These are phyloP conservation scores for Synanthedon formicaeformis DNA, from an alignment of 2,888 invertebrate species.

Conservation along the genomic window DNA sequence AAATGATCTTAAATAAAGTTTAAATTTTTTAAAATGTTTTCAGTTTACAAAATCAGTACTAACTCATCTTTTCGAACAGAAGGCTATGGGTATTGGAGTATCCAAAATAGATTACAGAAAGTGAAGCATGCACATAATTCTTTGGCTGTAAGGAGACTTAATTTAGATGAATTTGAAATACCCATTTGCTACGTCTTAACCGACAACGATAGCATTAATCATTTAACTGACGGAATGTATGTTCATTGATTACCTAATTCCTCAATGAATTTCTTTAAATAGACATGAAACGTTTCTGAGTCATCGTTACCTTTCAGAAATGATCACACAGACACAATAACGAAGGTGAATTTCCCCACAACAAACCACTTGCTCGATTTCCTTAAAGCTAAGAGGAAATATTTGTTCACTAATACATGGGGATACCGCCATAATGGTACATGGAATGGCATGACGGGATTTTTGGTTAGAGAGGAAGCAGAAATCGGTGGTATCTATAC, in stretches of 20 bases:
- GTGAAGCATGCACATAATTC: slow-evolving; percentile 17
- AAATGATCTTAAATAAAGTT: too few species aligned
- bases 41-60: slow-evolving; percentile 45
- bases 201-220: slow-evolving; percentile 69
- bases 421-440: slow-evolving; percentile 69
- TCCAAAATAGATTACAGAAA: slow-evolving; percentile 22
- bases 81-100: slow-evolving; percentile 37
- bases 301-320: slow-evolving; percentile 30
- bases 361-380: slow-evolving; percentile 70
- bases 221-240: slow-evolving; percentile 72
- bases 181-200: slow-evolving; percentile 72
- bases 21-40: too few species aligned
- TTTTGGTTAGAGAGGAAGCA: slow-evolving; percentile 66
- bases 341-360: slow-evolving; percentile 73
- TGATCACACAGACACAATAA: slow-evolving; percentile 71
- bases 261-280: background rate
- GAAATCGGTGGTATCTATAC: slow-evolving; percentile 69
- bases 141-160: slow-evolving; percentile 43
- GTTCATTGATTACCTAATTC: slow-evolving; percentile 6
- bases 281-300: background rate
- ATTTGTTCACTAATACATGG: slow-evolving; percentile 70
- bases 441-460: slow-evolving; percentile 77
- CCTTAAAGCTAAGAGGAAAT: slow-evolving; percentile 68
- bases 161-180: slow-evolving; percentile 56
- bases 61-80: slow-evolving; percentile 32